Percentiles rank a stretch among this genome's conserved stretches.
phyloP scores from a whole-genome alignment of 2,113 vertebrate genomes.

The Polyodon spathula region DNA sequence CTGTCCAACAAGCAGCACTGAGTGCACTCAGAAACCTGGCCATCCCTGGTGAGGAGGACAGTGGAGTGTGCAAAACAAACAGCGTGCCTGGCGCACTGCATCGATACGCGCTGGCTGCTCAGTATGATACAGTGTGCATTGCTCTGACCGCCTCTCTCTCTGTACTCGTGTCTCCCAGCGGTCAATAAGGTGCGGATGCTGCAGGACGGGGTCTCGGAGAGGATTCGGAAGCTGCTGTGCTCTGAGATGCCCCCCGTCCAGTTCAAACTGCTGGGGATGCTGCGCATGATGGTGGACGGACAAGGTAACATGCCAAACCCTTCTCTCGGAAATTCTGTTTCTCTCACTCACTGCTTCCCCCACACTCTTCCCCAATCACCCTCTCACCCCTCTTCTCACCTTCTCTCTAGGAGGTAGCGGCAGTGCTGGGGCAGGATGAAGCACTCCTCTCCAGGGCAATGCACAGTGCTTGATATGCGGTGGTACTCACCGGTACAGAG shows the following conservation, averaged over 20 bases:
- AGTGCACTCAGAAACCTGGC: slow-evolving; percentile 75
- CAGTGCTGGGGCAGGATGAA: too few species aligned
- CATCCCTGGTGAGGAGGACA: slow-evolving; percentile 54
- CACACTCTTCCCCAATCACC: too few species aligned
- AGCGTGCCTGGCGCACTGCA: neutral
- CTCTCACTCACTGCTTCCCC: neutral
- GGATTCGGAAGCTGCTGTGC: slow-evolving; percentile 63
- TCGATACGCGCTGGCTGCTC: neutral
- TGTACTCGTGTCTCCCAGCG: slow-evolving; percentile 25
- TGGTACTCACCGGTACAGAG: too few species aligned
- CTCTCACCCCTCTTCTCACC: too few species aligned
- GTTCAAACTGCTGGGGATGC: slow-evolving; percentile 70
- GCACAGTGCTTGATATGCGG: too few species aligned
- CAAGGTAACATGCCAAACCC: slow-evolving; percentile 51
- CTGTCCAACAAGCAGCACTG: slow-evolving; percentile 73
- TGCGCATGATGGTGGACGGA: slow-evolving; percentile 74
- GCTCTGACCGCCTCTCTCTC: neutral
- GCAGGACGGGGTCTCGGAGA: slow-evolving; percentile 58
- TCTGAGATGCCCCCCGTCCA: slow-evolving; percentile 74
- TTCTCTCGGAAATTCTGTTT: too few species aligned
- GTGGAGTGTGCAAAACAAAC: neutral
- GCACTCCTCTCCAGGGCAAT: slow-evolving; percentile 43
- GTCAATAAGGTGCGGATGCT: slow-evolving; percentile 70
- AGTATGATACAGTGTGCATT: neutral
- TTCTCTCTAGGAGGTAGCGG: neutral